Conservation (phyloP, 2,113 vertebrate species). For the Elgaria multicarinata region DNA sequence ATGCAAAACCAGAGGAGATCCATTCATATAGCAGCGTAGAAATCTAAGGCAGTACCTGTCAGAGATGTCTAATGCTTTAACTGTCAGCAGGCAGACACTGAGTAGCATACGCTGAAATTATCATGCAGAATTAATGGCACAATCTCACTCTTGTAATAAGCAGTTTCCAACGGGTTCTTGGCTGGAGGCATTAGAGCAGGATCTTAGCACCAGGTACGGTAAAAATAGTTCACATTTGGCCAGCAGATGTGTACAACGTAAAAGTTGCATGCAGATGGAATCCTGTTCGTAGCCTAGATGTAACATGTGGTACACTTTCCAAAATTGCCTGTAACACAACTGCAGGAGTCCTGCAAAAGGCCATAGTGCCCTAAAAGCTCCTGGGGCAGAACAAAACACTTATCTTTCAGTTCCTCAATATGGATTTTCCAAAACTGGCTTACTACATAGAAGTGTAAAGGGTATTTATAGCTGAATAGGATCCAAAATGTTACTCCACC, state of each 20-base stretch:
- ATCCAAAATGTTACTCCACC: neutral
- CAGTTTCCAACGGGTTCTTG: neutral
- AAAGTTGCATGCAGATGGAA: neutral
- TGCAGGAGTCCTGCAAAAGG: neutral
- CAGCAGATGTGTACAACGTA: neutral
- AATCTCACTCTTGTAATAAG: neutral
- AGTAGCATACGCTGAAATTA: neutral
- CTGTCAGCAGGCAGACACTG: neutral
- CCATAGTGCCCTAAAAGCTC: neutral
- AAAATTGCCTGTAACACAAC: neutral
- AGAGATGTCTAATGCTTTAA: neutral
- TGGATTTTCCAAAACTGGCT: neutral
- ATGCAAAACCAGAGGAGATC: neutral
- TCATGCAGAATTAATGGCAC: neutral
- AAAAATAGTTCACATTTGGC: neutral
- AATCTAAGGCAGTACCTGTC: neutral
- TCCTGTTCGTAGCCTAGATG: neutral
- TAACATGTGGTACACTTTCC: neutral
- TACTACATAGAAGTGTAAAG: neutral
- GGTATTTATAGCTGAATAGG: neutral
- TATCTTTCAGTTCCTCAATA: neutral
- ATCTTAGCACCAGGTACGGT: neutral
- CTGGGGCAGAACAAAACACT: neutral
- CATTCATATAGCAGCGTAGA: accelerated
- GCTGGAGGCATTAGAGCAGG: neutral